Evolutionary conservation across 1,140 invertebrate genomes (phyloP).

Genomic region (Platorchestia sp.): DNA sequence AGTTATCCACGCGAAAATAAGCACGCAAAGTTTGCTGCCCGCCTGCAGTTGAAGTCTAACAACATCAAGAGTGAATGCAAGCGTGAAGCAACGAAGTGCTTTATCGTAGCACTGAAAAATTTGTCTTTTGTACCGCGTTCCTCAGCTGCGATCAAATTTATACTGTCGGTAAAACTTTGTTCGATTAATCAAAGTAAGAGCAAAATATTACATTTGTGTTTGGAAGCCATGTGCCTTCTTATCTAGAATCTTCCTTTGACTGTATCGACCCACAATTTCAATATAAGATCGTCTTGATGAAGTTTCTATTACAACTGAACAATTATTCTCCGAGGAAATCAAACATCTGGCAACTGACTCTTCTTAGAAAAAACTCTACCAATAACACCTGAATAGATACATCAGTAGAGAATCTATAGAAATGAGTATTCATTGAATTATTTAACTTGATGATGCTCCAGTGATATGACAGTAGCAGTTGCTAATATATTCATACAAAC

Average conservation of each 20-base stretch:
- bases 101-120: too few relatives aligned
- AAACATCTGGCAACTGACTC: too few relatives aligned
- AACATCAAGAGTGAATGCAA: too few relatives aligned
- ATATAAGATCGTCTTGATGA: neutral
- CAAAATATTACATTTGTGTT: neutral
- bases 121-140: too few relatives aligned
- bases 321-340: neutral
- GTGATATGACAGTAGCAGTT: neutral
- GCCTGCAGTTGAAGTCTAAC: too few relatives aligned
- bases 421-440: neutral
- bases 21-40: too few relatives aligned
- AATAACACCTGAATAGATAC: neutral
- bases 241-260: neutral
- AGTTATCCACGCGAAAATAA: too few relatives aligned
- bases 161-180: neutral
- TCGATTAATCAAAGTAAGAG: neutral
- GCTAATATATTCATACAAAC: neutral
- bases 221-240: neutral
- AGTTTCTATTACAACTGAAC: neutral
- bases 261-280: neutral
- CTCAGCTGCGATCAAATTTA: neutral
- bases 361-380: too few relatives aligned
- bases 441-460: neutral
- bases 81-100: too few relatives aligned
- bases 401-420: neutral